Conservation (phyloP, 1,140 invertebrate species). For the Drosophila mauritiana region DNA sequence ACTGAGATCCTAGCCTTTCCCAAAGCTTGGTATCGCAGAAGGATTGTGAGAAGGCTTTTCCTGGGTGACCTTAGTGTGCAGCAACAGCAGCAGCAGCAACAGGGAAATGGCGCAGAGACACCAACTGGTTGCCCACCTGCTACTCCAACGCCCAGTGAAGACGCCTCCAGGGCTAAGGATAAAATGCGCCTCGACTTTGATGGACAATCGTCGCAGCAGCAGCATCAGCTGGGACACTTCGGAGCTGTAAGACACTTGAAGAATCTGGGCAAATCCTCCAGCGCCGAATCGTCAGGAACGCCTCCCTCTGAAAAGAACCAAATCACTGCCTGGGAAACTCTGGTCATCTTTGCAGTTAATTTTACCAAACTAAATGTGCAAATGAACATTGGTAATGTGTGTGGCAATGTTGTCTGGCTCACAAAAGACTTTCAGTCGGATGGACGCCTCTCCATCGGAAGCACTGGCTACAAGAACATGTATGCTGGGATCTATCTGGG, state of each 20-base stretch:
- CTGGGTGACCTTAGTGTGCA: conserved; percentile 93
- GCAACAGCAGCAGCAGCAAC: conserved; percentile 64
- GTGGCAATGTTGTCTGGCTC: conserved; percentile 97
- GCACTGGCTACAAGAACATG: conserved; percentile 97
- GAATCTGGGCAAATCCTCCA: conserved; percentile 84
- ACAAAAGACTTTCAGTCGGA: conserved; percentile 95
- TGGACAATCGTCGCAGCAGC: conserved; percentile 34
- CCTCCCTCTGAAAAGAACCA: conserved; percentile 82
- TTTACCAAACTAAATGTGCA: conserved; percentile 97
- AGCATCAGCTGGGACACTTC: conserved; percentile 62
- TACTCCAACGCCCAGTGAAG: conserved; percentile 67
- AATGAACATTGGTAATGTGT: conserved; percentile 99
- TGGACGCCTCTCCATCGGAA: conserved; percentile 96
- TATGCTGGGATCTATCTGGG: conserved; percentile 94
- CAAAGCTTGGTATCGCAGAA: conserved; percentile 98
- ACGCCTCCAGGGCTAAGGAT: conserved; percentile 51
- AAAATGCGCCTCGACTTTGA: conserved; percentile 71
- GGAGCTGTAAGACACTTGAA: conserved; percentile 85
- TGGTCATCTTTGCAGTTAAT: conserved; percentile 97
- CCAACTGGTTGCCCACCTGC: conserved; percentile 43
- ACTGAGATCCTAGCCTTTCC: conserved; percentile 99
- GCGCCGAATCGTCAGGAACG: conserved; percentile 74
- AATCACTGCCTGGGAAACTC: conserved; percentile 94
- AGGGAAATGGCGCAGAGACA: conserved; percentile 47
- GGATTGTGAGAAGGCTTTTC: conserved; percentile 96